Conservation (phyloP, 2,888 invertebrate genomes). For the Emesis furor region DNA sequence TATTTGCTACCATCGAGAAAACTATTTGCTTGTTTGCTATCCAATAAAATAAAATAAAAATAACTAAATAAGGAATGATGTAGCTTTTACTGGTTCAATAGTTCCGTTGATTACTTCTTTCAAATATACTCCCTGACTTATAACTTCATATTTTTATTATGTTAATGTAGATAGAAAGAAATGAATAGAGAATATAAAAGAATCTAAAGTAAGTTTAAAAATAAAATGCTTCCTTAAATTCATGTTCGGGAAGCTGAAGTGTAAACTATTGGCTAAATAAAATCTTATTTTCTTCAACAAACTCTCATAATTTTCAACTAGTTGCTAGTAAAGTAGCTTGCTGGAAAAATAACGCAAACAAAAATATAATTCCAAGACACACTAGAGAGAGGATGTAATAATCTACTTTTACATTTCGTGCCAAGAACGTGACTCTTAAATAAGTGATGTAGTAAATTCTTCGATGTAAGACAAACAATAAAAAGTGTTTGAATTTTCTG, state of each 20-base stretch:
- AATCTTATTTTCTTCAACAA: not conserved
- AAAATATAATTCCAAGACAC: not conserved
- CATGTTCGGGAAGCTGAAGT: not conserved
- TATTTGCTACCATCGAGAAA: too few species aligned
- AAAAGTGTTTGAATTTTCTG: slow-evolving; percentile 10
- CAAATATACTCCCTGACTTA: too few species aligned
- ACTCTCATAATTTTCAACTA: not conserved
- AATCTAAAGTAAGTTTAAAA: too few species aligned
- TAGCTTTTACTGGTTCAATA: too few species aligned
- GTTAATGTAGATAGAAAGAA: too few species aligned
- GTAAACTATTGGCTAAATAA: not conserved
- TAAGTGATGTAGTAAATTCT: slow-evolving; percentile 3
- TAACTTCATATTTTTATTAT: too few species aligned
- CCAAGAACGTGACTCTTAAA: slow-evolving; percentile 7
- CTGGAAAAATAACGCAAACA: not conserved
- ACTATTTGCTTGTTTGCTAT: too few species aligned
- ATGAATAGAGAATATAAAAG: too few species aligned
- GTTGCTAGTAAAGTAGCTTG: not conserved
- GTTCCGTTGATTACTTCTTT: too few species aligned
- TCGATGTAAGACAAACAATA: not conserved
- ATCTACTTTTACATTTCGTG: slow-evolving; percentile 11
- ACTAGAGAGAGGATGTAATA: slow-evolving; percentile 3
- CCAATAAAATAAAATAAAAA: too few species aligned
- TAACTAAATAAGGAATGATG: too few species aligned
- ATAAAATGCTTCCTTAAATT: not conserved